Evolutionary conservation across 2,797 vertebrate species (phyloP), one percentile per base, ranked within the genome.

Genomic region (Xiphophorus birchmanni): DNA sequence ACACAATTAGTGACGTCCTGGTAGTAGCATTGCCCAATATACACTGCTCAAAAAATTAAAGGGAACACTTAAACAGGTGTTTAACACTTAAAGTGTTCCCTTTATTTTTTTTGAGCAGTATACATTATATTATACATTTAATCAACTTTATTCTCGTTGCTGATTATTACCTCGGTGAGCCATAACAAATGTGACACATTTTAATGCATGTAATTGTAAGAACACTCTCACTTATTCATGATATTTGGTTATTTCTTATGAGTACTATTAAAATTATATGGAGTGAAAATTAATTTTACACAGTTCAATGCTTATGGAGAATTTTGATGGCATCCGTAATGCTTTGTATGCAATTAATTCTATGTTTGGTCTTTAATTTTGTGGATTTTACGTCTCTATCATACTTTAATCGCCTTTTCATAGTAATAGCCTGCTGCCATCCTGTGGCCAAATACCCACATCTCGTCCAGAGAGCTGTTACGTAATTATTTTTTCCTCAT

Each of bases 361-460:
- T 23, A 67, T 37, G 65, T 10, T 69, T 40, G 40, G 60, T 65
- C 32, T 17, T 12, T 18, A 23, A 69, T 26, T 45, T 13, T 44
- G 17, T n/a, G 12, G 40, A 44, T 42, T n/a, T 67, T n/a, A 15
- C 13, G 13, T 44, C 11, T 71, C 12, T 15, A 7, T 8, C 12
- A 13, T 13, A 26, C 21, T 2, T 1, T 29, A 7, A 17, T 60
- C 1, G 35, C 56, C 12, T 15, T 10, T 17, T 26, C 13, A 32
- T 4, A 21, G 26, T 75, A 9, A n/a, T 0, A 2, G n/a, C 8
- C 67, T 69, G 80, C 75, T 75, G 88, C 77, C 92, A 85, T 73
- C 91, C 77, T 21, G 79, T 89, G 90, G 79, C 52, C 35, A 4
- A 72, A 11, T 29, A 54, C 47, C 12, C 72, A 52, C 42, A 35